Conservation (phyloP, 2,113 vertebrate genomes). For the Gavialis gangeticus region DNA sequence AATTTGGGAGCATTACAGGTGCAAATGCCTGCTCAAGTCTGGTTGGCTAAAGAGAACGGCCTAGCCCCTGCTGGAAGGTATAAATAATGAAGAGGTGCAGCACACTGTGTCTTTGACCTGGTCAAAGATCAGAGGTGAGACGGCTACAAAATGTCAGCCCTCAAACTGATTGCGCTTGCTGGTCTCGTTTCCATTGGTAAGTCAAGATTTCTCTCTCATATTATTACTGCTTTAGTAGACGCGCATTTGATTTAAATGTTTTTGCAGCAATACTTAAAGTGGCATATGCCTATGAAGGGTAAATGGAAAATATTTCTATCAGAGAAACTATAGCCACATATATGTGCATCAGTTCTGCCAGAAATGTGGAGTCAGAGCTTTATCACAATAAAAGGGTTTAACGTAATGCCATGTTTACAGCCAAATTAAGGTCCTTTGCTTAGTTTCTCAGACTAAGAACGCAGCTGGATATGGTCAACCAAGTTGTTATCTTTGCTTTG, state of each 20-base stretch:
- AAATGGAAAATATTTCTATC: background rate
- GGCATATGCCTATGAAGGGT: background rate
- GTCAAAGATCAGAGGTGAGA: constrained; percentile 14
- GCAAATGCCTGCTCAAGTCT: background rate
- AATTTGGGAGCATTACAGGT: constrained; percentile 18
- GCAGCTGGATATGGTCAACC: background rate
- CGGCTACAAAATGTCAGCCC: constrained; percentile 57
- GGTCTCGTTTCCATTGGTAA: constrained; percentile 75
- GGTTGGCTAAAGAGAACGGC: constrained; percentile 19
- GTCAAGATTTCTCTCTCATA: constrained; percentile 11
- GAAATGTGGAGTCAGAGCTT: background rate
- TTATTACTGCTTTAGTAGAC: background rate
- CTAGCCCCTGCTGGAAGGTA: background rate
- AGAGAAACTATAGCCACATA: background rate
- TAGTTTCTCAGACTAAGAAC: background rate
- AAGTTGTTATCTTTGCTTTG: background rate
- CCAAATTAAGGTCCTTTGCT: background rate
- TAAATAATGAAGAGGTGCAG: constrained; percentile 27
- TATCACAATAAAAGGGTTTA: background rate
- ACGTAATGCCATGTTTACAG: background rate
- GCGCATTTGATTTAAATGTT: background rate
- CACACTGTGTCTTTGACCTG: background rate
- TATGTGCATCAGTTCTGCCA: background rate
- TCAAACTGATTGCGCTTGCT: constrained; percentile 51
- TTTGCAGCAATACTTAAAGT: background rate